Evolutionary conservation across 2,797 vertebrate species (phyloP).

Genomic region (Furcifer pardalis): DNA sequence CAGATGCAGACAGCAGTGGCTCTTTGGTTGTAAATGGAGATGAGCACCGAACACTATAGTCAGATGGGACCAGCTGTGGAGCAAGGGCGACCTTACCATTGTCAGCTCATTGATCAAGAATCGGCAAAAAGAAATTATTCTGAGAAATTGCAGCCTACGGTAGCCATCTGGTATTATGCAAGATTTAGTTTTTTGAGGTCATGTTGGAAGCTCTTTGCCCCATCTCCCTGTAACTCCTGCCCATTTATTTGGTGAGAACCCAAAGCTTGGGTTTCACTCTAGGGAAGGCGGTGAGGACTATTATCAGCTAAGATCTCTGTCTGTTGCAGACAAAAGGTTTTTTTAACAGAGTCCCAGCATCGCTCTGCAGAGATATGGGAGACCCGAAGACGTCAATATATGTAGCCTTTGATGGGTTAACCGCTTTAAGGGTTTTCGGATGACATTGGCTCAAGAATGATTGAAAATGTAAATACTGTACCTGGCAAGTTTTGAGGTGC

Average conservation of each 20-base stretch:
- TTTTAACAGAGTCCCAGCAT: not conserved
- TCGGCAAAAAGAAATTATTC: slow-evolving; percentile 55
- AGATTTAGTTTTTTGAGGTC: slow-evolving; percentile 68
- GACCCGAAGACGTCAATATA: not conserved
- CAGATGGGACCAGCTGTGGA: too few relatives aligned
- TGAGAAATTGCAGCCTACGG: slow-evolving; percentile 32
- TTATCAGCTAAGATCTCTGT: slow-evolving; percentile 54
- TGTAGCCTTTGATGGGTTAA: slow-evolving; percentile 40
- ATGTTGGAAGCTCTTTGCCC: slow-evolving; percentile 24
- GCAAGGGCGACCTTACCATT: slow-evolving; percentile 37
- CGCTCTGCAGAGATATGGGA: slow-evolving; percentile 31
- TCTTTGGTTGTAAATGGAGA: too few relatives aligned
- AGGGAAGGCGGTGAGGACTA: slow-evolving; percentile 69
- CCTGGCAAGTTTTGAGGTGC: slow-evolving; percentile 18
- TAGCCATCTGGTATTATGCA: slow-evolving; percentile 71
- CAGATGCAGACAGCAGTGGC: too few relatives aligned
- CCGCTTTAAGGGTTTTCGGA: slow-evolving; percentile 26
- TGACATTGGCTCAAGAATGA: slow-evolving; percentile 8
- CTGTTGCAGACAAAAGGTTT: slow-evolving; percentile 57
- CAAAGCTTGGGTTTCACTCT: slow-evolving; percentile 79
- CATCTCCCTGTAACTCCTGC: slow-evolving; percentile 41
- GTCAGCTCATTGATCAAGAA: not conserved
- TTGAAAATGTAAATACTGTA: slow-evolving; percentile 34
- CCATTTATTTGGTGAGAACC: slow-evolving; percentile 47
- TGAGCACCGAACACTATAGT: too few relatives aligned